Percentiles rank a stretch among this genome's conserved stretches.
These are phyloP conservation scores for Montifringilla adamsi DNA, from an alignment of 2,113 vertebrate genomes.

Conservation along the genomic window DNA sequence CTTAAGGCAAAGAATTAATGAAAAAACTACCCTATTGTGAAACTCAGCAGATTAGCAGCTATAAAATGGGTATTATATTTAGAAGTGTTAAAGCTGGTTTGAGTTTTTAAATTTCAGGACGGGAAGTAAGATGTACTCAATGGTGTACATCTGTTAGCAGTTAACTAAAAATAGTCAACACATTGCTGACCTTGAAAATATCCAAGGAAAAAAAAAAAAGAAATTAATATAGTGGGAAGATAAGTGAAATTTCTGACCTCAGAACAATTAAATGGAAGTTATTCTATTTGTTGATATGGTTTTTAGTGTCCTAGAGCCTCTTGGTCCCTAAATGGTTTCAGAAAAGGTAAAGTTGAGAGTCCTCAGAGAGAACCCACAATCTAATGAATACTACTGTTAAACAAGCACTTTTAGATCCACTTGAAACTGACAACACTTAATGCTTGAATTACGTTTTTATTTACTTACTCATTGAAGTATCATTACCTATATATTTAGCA, in stretches of 20 bases:
- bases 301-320: neutral
- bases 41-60: slow-evolving; percentile 64
- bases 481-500: neutral
- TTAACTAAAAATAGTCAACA: slow-evolving; percentile 52
- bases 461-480: neutral
- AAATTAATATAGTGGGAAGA: neutral
- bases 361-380: neutral
- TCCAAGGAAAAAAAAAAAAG: neutral
- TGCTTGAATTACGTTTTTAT: neutral
- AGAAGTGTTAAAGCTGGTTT: slow-evolving; percentile 56
- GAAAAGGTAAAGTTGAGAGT: neutral
- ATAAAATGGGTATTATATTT: slow-evolving; percentile 64
- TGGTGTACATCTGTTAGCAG: slow-evolving; percentile 2
- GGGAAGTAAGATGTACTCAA: neutral
- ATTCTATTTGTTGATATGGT: neutral
- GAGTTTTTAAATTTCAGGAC: slow-evolving; percentile 42
- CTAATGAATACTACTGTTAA: neutral
- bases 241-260: neutral
- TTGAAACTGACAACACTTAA: neutral
- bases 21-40: slow-evolving; percentile 53
- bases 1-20: slow-evolving; percentile 70
- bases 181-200: slow-evolving; percentile 28
- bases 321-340: neutral
- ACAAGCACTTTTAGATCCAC: neutral
- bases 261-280: slow-evolving; percentile 33